Base-by-base conservation (phyloP, 2,888 invertebrate species). In the Polietes domitor region DNA sequence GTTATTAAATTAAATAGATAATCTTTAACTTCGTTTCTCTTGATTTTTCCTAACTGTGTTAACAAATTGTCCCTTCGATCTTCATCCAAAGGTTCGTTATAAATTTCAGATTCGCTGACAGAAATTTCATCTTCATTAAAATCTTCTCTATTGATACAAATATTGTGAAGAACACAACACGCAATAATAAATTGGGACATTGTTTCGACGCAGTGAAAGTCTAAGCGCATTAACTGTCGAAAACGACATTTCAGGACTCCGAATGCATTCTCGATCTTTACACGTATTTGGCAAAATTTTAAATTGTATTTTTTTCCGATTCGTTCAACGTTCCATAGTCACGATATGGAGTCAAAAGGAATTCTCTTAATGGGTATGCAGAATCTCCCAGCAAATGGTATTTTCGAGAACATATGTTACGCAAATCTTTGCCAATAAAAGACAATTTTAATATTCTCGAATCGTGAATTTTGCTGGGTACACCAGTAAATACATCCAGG, bases 241-340 rank as follows among this genome's bases (percentile, higher is more conserved):
- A 88, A 89, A 24, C 88, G 80, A 37, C 68, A 58, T 86, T 89
- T 89, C 19, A 89, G 74, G 15, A 89, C 50, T 17, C 88, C 89
- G 83, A 90, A 90, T 10, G 88, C 71, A 81, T 90, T 89, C 87
- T 89, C 90, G 19, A 91, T 89, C 72, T 86, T n/a, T n/a, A n/a
- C n/a, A n/a, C n/a, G n/a, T n/a, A n/a, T n/a, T 68, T 82, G 80
- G 68, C 78, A 85, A 70, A 89, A 87, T 32, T 84, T 88, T 70
- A 85, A 80, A 77, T 91, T 91, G 71, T 77, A 90, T 19, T 71
- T 70, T 73, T 58, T 87, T 85, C 80, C 2, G 74, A 73, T 24
- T 83, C 68, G 2, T 86, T 88, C 21, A 90, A 81, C 43, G 85
- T 87, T 6, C 88, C 89, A 85, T 86, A 87, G 58, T 89, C 87